Base-by-base conservation (phyloP, 2,797 vertebrate species). In the Oreonectes daqikongensis region DNA sequence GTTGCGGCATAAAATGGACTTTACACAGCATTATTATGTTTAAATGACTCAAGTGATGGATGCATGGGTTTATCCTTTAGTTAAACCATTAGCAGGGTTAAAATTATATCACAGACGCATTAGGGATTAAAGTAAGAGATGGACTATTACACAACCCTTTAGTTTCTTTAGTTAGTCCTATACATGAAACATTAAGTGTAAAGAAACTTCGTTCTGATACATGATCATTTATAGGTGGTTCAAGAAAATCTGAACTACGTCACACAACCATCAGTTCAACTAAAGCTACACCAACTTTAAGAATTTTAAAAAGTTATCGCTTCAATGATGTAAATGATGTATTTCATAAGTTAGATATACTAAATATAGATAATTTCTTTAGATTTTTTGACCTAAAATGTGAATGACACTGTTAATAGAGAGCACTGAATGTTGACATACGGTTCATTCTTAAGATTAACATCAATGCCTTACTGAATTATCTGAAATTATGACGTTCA, bases 381-480 rank as follows among this genome's bases (percentile, higher is more conserved):
- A n/a, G n/a, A n/a, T n/a, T n/a, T n/a, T n/a, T n/a, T n/a, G n/a
- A n/a, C n/a, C n/a, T n/a, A n/a, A n/a, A n/a, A n/a, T n/a, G n/a
- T n/a, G n/a, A n/a, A n/a, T 20, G 53, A 57, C 48, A 20, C 44
- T 4, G 1, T 48, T 20, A 14, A 55, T 52, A 7, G 4, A 14
- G n/a, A 22, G 12, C 28, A 32, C 26, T 69, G 35, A 42, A 70
- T 42, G 52, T n/a, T n/a, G 18, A 38, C 7, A 30, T 5, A 59
- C 10, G 7, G 20, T 32, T 1, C 5, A 18, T 35, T 35, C 8
- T 60, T 61, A 4, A 46, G 5, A 70, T 57, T 57, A 28, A 50
- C 38, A 14, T 70, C 24, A n/a, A 57, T 30, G 55, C 40, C 69
- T 60, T 60, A 71, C 52, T 28, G 24, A 42, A 18, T 48, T 15